These are phyloP conservation scores for Parauchenoglanis punctatus DNA, from an alignment of 2,797 vertebrate genomes.

Conservation along the genomic window DNA sequence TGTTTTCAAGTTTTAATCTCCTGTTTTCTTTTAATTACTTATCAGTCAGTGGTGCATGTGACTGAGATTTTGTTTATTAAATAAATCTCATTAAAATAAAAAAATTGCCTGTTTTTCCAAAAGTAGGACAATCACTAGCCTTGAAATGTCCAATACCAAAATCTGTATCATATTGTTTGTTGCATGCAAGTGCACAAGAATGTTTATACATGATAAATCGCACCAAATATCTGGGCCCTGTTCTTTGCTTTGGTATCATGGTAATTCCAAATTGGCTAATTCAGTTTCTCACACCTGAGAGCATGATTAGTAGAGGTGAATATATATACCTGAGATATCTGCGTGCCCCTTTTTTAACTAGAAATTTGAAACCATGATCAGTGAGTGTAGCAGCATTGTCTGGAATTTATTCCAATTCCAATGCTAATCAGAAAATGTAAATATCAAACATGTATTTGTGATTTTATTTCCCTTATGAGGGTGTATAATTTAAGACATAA, in stretches of 20 bases:
- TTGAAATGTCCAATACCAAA: background rate
- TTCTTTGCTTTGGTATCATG: background rate
- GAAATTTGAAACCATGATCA: background rate
- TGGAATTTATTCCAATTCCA: background rate
- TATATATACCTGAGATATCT: background rate
- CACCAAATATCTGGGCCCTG: background rate
- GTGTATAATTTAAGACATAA: background rate
- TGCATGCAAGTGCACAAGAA: background rate
- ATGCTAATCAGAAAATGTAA: background rate
- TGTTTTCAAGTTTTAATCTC: conserved; percentile 2
- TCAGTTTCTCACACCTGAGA: background rate
- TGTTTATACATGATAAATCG: background rate
- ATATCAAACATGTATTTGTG: background rate
- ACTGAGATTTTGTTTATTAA: conserved; percentile 28
- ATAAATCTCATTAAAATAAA: conserved; percentile 8
- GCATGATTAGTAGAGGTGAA: background rate
- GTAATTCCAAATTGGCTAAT: background rate
- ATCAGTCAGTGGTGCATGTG: background rate
- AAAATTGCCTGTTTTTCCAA: background rate
- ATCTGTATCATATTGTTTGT: background rate
- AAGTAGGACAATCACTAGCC: background rate
- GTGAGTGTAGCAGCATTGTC: background rate
- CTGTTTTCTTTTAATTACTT: conserved; percentile 32
- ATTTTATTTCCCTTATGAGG: background rate
- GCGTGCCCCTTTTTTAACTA: background rate